A percentile compares a stretch with the other conserved stretches of the same genome.
These are phyloP conservation scores for Holothuria leucospilota DNA, from an alignment of 53 echinoderm and acorn worm genomes.

Conservation along the genomic window DNA sequence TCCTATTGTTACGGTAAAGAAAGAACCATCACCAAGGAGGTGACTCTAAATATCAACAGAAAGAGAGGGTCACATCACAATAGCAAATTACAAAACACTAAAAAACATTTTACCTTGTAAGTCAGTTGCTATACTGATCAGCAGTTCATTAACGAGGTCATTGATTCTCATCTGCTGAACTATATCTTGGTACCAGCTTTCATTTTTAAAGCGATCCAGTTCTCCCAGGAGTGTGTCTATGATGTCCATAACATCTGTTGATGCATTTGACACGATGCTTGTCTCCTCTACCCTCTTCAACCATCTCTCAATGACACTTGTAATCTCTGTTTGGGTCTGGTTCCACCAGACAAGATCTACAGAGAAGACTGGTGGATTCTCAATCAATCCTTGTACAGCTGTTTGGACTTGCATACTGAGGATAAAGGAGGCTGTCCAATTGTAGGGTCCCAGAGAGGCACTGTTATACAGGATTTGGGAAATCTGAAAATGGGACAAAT, in stretches of 20 bases:
- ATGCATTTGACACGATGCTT: background rate
- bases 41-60: too few species aligned
- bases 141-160: too few species aligned
- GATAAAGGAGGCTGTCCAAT: slow-evolving; percentile 61
- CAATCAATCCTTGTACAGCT: slow-evolving; percentile 42
- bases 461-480: slow-evolving; percentile 22
- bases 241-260: background rate
- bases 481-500: background rate
- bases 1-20: too few species aligned
- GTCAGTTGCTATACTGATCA: too few species aligned
- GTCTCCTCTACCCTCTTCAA: background rate
- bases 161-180: too few species aligned
- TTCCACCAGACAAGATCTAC: slow-evolving; percentile 66
- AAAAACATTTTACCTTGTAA: too few species aligned
- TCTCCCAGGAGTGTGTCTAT: too few species aligned
- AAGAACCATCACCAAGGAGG: too few species aligned
- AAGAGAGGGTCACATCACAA: too few species aligned
- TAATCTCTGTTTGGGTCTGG: background rate
- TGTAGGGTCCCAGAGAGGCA: slow-evolving; percentile 67
- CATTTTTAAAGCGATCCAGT: too few species aligned
- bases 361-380: slow-evolving; percentile 14
- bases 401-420: slow-evolving; percentile 30
- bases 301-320: background rate
- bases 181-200: too few species aligned
- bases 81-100: too few species aligned